Evolutionary conservation across 2,888 invertebrate species (phyloP), one percentile per base, ranked within the genome.

Genomic region (Pachycephus smyrnensis): DNA sequence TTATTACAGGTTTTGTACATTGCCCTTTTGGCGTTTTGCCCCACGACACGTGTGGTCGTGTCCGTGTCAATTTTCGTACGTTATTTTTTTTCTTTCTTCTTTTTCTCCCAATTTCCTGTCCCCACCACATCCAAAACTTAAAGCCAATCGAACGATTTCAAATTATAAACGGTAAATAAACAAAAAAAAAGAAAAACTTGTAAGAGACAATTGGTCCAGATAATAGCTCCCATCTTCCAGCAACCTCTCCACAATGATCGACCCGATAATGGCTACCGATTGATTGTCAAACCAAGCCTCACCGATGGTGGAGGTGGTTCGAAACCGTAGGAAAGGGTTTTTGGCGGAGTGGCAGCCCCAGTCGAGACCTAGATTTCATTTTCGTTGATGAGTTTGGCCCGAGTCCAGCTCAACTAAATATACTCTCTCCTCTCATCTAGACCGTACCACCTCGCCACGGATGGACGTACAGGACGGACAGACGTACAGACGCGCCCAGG

Each of bases 341-440:
- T 12, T 71, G 71, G 71, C 71, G 31, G 71, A 71, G 71, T 36
- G 74, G 74, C 74, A 74, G 74, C 32, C 55, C 33, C 74, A 37
- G 35, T 74, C 74, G 86, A 86, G 90, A 90, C 91, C 91, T 89
- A 91, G 91, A 91, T 91, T 91, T 91, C 90, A 91, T 91, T 91
- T 91, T 90, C 89, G 91, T 90, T 91, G 91, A 91, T 90, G 91
- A 91, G 90, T 89, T 91, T 91, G 91, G 91, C 91, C 78, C 85
- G 80, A 83, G 83, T 90, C 90, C 91, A 91, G 86, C 85, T 82
- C 86, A 87, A 90, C 91, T 91, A 91, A 91, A 91, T 91, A 91
- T 91, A 91, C 87, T 88, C 88, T 85, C 85, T 86, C 88, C 80
- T 77, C 84, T 85, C 78, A 82, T 83, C 77, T 82, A 81, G 81